These are phyloP conservation scores for Heliconius ethilla DNA, from an alignment of 2,888 invertebrate genomes.

Conservation along the genomic window DNA sequence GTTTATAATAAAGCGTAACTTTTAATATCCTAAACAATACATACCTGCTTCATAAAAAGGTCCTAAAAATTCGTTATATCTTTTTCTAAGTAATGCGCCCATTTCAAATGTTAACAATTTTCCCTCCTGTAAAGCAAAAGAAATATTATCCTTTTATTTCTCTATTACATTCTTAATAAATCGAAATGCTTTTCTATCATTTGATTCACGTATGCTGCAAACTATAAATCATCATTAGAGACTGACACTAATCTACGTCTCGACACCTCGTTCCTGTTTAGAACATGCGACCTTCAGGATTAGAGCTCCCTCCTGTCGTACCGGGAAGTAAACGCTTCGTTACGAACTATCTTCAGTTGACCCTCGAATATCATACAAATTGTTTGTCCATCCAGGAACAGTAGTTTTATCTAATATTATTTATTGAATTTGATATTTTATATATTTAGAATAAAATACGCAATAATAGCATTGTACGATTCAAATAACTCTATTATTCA, in stretches of 20 bases:
- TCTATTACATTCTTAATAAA: background rate
- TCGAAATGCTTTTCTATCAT: constrained; percentile 36
- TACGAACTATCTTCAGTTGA: constrained; percentile 60
- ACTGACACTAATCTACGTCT: constrained; percentile 64
- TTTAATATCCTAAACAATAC: background rate
- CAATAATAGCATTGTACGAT: background rate
- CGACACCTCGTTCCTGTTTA: constrained; percentile 71
- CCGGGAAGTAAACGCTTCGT: constrained; percentile 69
- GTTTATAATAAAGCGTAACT: background rate
- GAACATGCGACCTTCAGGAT: constrained; percentile 65
- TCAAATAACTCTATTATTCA: constrained; percentile 25
- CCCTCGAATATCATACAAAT: constrained; percentile 46
- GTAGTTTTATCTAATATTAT: constrained; percentile 1
- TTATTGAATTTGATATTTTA: background rate
- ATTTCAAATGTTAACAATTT: constrained; percentile 81
- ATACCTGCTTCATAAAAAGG: constrained; percentile 71
- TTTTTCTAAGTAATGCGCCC: constrained; percentile 79
- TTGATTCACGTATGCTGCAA: constrained; percentile 52
- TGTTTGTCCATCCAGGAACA: constrained; percentile 14
- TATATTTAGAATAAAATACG: background rate
- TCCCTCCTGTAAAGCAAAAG: constrained; percentile 73
- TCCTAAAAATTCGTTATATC: constrained; percentile 79
- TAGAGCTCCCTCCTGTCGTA: constrained; percentile 61
- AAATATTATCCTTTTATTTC: background rate
- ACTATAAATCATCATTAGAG: constrained; percentile 78